These are phyloP conservation scores for Agrochola lychnidis DNA, from an alignment of 2,888 invertebrate species.

Conservation along the genomic window DNA sequence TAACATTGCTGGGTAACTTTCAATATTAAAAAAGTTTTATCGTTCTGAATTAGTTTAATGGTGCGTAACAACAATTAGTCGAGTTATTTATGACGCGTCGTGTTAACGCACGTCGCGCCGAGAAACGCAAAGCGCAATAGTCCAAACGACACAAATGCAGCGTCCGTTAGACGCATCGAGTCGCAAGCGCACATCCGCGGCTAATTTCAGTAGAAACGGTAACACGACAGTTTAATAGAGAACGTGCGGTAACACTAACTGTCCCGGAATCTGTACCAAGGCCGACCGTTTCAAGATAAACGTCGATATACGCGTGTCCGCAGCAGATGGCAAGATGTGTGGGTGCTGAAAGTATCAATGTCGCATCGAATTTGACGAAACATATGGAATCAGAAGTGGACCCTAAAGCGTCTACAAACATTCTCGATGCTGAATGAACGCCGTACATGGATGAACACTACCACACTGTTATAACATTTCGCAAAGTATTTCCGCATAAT, in stretches of 20 bases:
- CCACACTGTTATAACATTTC: conserved; percentile 10
- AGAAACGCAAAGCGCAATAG: conserved; percentile 66
- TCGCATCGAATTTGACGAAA: conserved; percentile 62
- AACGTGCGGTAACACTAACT: conserved; percentile 78
- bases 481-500: conserved; percentile 33
- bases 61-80: conserved; percentile 62
- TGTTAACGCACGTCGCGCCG: conserved; percentile 44
- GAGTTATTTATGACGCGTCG: conserved; percentile 65
- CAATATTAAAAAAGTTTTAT: conserved; percentile 48
- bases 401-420: conserved; percentile 40
- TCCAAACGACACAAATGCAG: conserved; percentile 70
- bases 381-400: conserved; percentile 56
- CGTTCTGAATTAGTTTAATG: conserved; percentile 63
- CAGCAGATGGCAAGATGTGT: conserved; percentile 67
- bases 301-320: conserved; percentile 65
- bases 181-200: conserved; percentile 67
- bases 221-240: conserved; percentile 75
- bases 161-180: conserved; percentile 72
- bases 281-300: conserved; percentile 77
- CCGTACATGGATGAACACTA: conserved; percentile 16
- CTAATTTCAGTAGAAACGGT: conserved; percentile 80
- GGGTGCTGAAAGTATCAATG: conserved; percentile 64
- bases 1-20: conserved; percentile 28
- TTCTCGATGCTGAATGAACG: conserved; percentile 7
- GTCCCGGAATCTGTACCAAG: conserved; percentile 82